A percentile compares a stretch with the other conserved stretches of the same genome.
Evolutionary conservation across 2,113 vertebrate genomes (phyloP).

Genomic region (Chamaetylas fuelleborni): DNA sequence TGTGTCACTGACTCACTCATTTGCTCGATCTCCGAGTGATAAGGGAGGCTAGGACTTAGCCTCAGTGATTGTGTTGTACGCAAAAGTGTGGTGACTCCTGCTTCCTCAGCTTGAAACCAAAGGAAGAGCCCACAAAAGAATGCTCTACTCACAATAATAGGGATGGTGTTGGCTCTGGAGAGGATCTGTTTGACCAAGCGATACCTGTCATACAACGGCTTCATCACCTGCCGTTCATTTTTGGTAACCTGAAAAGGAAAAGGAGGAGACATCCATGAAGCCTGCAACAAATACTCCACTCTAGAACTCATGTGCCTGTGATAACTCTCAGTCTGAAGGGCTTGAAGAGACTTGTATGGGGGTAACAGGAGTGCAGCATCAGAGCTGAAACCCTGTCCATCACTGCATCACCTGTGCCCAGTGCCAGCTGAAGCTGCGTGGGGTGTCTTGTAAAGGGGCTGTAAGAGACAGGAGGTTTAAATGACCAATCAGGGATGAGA

Average conservation of each 20-base stretch:
- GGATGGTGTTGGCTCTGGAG: slow-evolving; percentile 87
- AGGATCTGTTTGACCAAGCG: slow-evolving; percentile 97
- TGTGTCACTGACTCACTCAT: neutral
- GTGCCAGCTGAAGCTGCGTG: neutral
- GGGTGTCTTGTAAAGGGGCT: neutral
- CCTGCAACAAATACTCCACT: neutral
- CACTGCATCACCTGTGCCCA: fast-evolving
- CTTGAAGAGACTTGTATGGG: neutral
- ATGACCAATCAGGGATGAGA: neutral
- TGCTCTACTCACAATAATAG: slow-evolving; percentile 88
- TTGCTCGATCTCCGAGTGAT: neutral
- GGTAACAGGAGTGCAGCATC: neutral
- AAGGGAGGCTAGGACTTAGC: neutral
- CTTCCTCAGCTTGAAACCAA: neutral
- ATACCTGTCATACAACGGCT: slow-evolving; percentile 94
- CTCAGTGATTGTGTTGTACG: neutral
- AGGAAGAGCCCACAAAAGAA: neutral
- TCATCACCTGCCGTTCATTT: slow-evolving; percentile 91
- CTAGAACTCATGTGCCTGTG: neutral
- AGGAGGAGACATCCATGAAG: neutral
- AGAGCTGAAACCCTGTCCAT: neutral
- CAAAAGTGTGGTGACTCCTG: neutral
- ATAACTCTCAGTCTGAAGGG: neutral
- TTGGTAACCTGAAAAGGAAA: slow-evolving; percentile 83
- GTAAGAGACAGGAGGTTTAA: neutral